phyloP scores from a whole-genome alignment of 2,888 invertebrate species.

The Lithodes maja region DNA sequence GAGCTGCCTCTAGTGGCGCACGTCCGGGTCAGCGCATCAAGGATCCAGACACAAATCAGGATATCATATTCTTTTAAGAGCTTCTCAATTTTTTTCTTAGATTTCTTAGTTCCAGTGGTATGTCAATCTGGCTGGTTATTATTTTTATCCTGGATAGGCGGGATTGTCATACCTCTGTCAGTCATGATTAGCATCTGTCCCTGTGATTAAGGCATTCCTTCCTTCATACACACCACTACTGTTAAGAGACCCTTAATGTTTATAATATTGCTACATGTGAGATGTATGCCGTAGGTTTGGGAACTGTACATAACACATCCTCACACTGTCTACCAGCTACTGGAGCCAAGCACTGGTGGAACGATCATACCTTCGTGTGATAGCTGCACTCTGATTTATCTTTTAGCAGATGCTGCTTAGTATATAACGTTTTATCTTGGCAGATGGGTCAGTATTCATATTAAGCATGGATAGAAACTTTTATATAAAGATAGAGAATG shows the following conservation, averaged over 20 bases:
- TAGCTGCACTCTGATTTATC: conserved; percentile 57
- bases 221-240: conserved; percentile 66
- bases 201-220: conserved; percentile 69
- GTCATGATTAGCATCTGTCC: conserved; percentile 55
- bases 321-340: conserved; percentile 64
- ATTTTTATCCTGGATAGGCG: conserved; percentile 35
- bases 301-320: conserved; percentile 52
- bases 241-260: conserved; percentile 58
- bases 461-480: conserved; percentile 58
- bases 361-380: conserved; percentile 62
- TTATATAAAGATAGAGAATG: conserved; percentile 52
- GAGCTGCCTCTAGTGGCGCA: conserved; percentile 46
- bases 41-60: conserved; percentile 70
- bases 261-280: conserved; percentile 49
- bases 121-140: conserved; percentile 40
- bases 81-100: conserved; percentile 44
- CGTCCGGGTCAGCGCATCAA: conserved; percentile 69
- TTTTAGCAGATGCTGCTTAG: conserved; percentile 58
- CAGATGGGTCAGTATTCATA: conserved; percentile 59
- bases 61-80: conserved; percentile 71
- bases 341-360: conserved; percentile 59
- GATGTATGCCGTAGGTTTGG: conserved; percentile 55
- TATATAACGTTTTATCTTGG: conserved; percentile 46
- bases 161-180: conserved; percentile 58
- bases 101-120: conserved; percentile 56